Base-by-base conservation (phyloP, 2,888 invertebrate species). In the Mythimna impura region DNA sequence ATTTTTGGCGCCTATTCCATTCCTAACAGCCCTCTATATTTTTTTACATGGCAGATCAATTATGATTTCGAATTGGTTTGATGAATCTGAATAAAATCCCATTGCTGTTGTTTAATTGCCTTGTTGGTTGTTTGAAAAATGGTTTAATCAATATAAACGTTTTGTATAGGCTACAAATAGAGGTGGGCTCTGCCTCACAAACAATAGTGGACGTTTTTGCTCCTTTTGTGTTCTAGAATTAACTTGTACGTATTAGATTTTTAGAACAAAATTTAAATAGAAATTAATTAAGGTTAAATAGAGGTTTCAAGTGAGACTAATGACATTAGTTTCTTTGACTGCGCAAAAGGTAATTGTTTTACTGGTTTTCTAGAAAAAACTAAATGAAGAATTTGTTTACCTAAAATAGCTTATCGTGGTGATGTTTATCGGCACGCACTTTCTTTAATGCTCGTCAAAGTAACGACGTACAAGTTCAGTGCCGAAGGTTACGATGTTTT, bases 71-170 rank as follows among this genome's bases (percentile, higher is more conserved):
- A 94, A 94, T 95, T 95, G 95, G 95, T 95, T 95, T 95, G 95
- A 95, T 95, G 95, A 94, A 95, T 94, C 94, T 95, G 94, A 96
- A 95, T 95, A 95, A 94, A 95, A 94, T 95, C 93, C 95, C 93
- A 95, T 95, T 94, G 95, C 93, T 91, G 89, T 94, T 95, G 94
- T 92, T 95, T 95, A 95, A 95, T 95, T 95, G 95, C 88, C 94
- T 95, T 88, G 95, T 94, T 94, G 93, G 91, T 87, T 89, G 92
- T 93, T 94, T 93, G 92, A 94, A 94, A 94, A 93, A 94, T 94
- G 93, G 93, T 93, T 92, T 91, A 93, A 92, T 93, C 93, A 91
- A 92, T 92, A 88, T 91, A 87, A 88, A 87, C 86, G 88, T 88
- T 90, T 88, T 88, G 86, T 89, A 87, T 84, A 87, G 86, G 85